Conservation (phyloP, 2,888 invertebrate genomes). For the Rugalucina vietnamica region DNA sequence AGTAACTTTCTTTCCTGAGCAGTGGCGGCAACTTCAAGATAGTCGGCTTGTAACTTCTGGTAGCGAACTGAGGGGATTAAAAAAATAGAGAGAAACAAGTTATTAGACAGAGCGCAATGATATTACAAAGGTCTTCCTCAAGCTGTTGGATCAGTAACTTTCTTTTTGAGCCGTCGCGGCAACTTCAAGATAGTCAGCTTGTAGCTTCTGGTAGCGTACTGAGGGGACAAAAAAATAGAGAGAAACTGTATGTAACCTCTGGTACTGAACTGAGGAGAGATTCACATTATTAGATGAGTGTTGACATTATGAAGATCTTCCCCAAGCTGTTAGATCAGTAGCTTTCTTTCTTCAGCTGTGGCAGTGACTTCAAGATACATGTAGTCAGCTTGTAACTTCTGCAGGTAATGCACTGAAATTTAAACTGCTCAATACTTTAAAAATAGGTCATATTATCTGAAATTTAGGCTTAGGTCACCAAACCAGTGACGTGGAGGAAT, state of each 20-base stretch:
- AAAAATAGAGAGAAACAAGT: too few relatives aligned
- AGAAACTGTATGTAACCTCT: too few relatives aligned
- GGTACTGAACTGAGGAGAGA: too few relatives aligned
- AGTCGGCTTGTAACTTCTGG: constrained; percentile 78
- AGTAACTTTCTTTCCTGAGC: constrained; percentile 82
- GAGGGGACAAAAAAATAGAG: not conserved
- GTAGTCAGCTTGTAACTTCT: constrained; percentile 79
- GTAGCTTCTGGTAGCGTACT: constrained; percentile 76
- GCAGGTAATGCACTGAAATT: constrained; percentile 64
- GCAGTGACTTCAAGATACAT: constrained; percentile 76
- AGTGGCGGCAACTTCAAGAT: constrained; percentile 77
- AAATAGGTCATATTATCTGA: too few relatives aligned
- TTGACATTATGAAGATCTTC: constrained; percentile 84
- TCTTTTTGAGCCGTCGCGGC: constrained; percentile 80
- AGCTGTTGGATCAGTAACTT: constrained; percentile 83
- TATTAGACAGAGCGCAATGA: constrained; percentile 84
- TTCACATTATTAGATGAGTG: too few relatives aligned
- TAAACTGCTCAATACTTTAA: too few relatives aligned
- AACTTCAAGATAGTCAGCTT: constrained; percentile 79
- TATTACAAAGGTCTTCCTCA: constrained; percentile 84
- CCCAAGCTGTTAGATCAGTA: constrained; percentile 83
- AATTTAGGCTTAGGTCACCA: too few relatives aligned
- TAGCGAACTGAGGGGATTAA: constrained; percentile 64
- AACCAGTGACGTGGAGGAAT: too few relatives aligned
- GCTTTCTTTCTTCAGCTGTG: constrained; percentile 82